Percentiles rank a stretch among this genome's conserved stretches.
These are phyloP conservation scores for Protobothrops mucrosquamatus DNA, from an alignment of 2,113 vertebrate species.

Conservation along the genomic window DNA sequence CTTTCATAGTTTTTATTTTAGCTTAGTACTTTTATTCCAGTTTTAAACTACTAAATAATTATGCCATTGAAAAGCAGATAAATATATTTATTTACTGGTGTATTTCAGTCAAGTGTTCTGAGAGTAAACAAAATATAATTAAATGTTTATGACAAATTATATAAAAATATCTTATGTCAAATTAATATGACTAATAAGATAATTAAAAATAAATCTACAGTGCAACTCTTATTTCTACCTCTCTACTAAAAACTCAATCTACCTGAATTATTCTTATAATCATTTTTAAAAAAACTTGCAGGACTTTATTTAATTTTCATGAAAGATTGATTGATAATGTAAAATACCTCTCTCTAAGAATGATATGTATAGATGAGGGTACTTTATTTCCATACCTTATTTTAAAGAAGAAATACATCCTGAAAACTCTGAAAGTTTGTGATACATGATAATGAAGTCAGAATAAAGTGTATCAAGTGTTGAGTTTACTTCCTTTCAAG, in stretches of 20 bases:
- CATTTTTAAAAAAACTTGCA: not conserved
- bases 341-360: not conserved
- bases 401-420: not conserved
- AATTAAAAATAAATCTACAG: not conserved
- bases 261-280: not conserved
- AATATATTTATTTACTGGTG: not conserved
- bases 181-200: not conserved
- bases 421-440: not conserved
- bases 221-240: not conserved
- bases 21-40: not conserved
- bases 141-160: not conserved
- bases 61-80: not conserved
- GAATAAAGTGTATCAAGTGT: not conserved
- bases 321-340: not conserved
- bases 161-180: not conserved
- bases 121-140: not conserved
- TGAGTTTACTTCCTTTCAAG: not conserved
- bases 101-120: not conserved
- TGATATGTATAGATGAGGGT: not conserved
- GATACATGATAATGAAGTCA: not conserved
- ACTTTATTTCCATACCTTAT: not conserved
- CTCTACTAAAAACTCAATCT: not conserved
- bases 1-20: too few relatives aligned
- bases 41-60: not conserved
- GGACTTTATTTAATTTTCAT: not conserved